Evolutionary conservation across 2,113 vertebrate species (phyloP).

Genomic region (Solenodon paradoxus): DNA sequence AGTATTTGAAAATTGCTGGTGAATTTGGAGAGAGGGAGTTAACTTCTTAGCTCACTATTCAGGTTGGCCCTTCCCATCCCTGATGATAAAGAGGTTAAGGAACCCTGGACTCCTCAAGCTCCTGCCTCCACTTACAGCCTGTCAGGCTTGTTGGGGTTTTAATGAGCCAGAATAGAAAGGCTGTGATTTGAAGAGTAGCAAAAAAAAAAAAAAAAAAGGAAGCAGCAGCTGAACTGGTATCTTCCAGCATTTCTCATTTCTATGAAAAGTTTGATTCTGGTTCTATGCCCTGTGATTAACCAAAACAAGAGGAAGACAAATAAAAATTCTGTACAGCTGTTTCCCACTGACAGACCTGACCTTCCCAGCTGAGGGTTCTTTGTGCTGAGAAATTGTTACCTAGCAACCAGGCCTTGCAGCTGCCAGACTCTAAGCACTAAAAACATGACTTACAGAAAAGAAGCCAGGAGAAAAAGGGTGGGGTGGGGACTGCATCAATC

Average conservation of each 20-base stretch:
- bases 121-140: not conserved
- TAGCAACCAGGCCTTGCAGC: constrained; percentile 95
- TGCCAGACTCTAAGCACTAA: constrained; percentile 80
- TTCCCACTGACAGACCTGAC: constrained; percentile 87
- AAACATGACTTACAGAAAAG: constrained; percentile 84
- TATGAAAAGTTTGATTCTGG: constrained; percentile 78
- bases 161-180: constrained; percentile 53
- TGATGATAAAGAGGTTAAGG: not conserved
- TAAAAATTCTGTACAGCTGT: constrained; percentile 85
- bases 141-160: not conserved
- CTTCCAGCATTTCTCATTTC: constrained; percentile 65
- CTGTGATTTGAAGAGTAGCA: constrained; percentile 52
- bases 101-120: constrained; percentile 8
- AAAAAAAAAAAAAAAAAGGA: not conserved
- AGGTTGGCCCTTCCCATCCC: not conserved
- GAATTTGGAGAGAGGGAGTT: not conserved
- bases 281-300: constrained; percentile 78
- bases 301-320: constrained; percentile 83
- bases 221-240: constrained; percentile 62
- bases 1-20: not conserved
- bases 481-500: constrained; percentile 83
- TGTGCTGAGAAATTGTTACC: constrained; percentile 93
- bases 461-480: constrained; percentile 75
- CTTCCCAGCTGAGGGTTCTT: constrained; percentile 94
- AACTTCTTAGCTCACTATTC: not conserved